Base-by-base conservation (phyloP, 1,140 invertebrate genomes). In the Rhagoletis zephyria region DNA sequence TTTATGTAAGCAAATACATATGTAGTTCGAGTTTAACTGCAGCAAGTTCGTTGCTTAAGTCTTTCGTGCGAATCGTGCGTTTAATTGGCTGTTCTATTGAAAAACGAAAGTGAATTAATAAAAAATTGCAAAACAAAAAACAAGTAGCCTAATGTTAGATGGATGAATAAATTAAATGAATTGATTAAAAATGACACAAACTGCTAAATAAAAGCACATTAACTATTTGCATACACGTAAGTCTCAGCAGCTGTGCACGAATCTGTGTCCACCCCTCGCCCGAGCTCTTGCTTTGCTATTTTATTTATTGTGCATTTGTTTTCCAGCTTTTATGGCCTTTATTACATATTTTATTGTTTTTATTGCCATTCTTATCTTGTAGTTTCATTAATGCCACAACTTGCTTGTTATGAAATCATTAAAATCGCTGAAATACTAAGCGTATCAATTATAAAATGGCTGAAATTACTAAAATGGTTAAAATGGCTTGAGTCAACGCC, bases 361-460 rank as follows among this genome's bases (percentile, higher is more conserved):
- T 56, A 51, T 56, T 6, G n/a, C n/a, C 56, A 12, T 9, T 42
- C 19, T 81, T 81, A 56, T 81, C 48, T 81, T 81, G 48, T 81
- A 81, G 16, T n/a, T 81, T 81, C n/a, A 16, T 56, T 81, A 81
- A 7, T 77, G 45, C 14, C 45, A n/a, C 45, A 19, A 56, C 74
- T 77, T 10, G 5, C 10, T 48, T 56, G 30, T 45, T 45, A 45
- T 4, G 45, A 45, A 48, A 48, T 19, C 74, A 81, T 10, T 81
- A 14, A 45, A 74, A 74, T 74, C 45, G 40, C 42, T 74, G 4
- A 74, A 74, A 45, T 45, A 51, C 16, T 12, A 7, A 40, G n/a
- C 56, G 16, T 81, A 19, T 81, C 48, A 81, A 48, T 81, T 81
- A 81, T 81, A 81, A 81, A 81, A 81, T 81, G 74, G 74, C 48